Evolutionary conservation across 2,797 vertebrate species (phyloP).

Genomic region (Anniella stebbinsi): DNA sequence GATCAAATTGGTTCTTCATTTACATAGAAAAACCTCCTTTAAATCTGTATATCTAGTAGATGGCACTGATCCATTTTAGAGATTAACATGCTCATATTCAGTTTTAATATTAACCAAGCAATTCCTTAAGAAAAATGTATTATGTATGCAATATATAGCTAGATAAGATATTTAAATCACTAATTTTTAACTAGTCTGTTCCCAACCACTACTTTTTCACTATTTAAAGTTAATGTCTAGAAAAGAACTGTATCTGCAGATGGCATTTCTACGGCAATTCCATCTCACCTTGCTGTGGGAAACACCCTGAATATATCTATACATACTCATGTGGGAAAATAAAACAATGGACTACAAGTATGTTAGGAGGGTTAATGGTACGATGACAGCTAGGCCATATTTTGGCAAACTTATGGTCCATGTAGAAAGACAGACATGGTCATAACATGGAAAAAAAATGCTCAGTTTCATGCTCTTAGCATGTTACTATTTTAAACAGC

Average conservation of each 20-base stretch:
- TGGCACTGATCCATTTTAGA: neutral
- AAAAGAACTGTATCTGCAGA: neutral
- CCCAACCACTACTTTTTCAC: neutral
- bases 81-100: neutral
- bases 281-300: neutral
- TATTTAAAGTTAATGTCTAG: neutral
- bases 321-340: neutral
- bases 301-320: neutral
- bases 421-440: neutral
- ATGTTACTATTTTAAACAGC: neutral
- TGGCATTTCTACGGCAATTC: neutral
- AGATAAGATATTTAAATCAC: neutral
- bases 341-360: neutral
- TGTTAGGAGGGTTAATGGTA: neutral
- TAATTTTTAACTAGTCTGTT: neutral
- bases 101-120: neutral
- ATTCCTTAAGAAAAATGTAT: neutral
- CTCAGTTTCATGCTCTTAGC: neutral
- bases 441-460: neutral
- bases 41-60: too few species aligned
- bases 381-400: neutral
- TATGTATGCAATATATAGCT: too few species aligned
- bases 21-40: neutral
- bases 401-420: neutral
- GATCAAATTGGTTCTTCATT: neutral